A percentile compares a stretch with the other conserved stretches of the same genome.
Conservation (phyloP, 2,888 invertebrate genomes). For the Boloria euphrosyne region DNA sequence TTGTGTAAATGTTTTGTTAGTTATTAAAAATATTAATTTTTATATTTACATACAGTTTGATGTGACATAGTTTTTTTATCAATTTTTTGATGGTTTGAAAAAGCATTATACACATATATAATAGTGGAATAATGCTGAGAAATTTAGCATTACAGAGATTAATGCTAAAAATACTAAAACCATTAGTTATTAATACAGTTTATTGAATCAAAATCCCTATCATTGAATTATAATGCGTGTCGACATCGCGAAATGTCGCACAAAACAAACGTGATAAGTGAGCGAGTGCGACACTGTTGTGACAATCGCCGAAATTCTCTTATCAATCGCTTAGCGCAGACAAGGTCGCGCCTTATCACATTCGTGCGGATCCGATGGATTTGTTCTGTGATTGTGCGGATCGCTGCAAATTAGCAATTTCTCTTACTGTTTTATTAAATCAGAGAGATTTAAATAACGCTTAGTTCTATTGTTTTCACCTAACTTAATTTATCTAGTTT, state of each 20-base stretch:
- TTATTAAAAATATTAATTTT: not conserved
- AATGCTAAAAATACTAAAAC: not conserved
- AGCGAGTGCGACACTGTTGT: slow-evolving; percentile 46
- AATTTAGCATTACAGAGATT: not conserved
- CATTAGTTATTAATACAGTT: slow-evolving; percentile 44
- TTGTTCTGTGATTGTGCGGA: slow-evolving; percentile 69
- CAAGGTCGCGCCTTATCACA: slow-evolving; percentile 77
- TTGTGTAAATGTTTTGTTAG: slow-evolving; percentile 3
- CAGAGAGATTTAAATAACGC: slow-evolving; percentile 11
- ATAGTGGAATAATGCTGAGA: not conserved
- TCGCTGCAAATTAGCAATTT: slow-evolving; percentile 56
- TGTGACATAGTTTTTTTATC: slow-evolving; percentile 9
- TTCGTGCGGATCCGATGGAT: slow-evolving; percentile 61
- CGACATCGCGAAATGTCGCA: slow-evolving; percentile 63
- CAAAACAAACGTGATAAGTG: slow-evolving; percentile 73
- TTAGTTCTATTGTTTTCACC: not conserved
- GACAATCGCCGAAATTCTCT: slow-evolving; percentile 69
- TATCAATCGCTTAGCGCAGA: slow-evolving; percentile 70
- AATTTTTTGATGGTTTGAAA: not conserved
- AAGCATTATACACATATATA: not conserved
- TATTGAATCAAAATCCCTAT: slow-evolving; percentile 57
- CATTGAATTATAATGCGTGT: slow-evolving; percentile 57
- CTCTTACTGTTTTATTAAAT: slow-evolving; percentile 12
- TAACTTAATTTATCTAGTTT: too few species aligned
- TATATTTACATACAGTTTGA: not conserved